phyloP scores from a whole-genome alignment of 2,797 vertebrate genomes.

The Setipinna tenuifilis region DNA sequence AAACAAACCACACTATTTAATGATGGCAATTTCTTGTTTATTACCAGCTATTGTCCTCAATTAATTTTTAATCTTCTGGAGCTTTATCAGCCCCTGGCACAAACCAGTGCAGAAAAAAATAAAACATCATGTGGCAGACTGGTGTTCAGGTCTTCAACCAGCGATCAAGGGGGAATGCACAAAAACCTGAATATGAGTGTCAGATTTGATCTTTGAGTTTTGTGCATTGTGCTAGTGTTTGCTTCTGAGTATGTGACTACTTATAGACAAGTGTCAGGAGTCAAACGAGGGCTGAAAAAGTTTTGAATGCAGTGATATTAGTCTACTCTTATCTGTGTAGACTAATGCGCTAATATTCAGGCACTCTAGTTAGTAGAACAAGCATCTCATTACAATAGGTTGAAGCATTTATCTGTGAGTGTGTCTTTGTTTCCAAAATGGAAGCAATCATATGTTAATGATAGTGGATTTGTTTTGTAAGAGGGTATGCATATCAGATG shows the following conservation, averaged over 20 bases:
- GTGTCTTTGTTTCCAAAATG: conserved; percentile 14
- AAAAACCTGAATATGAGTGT: not conserved
- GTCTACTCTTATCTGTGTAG: not conserved
- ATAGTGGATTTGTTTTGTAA: not conserved
- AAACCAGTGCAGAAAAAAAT: not conserved
- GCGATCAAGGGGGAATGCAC: too few relatives aligned
- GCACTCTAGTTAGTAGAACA: not conserved
- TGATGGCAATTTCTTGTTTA: conserved; percentile 70
- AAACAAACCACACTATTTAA: conserved; percentile 66
- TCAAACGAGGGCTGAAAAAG: not conserved
- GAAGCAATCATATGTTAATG: conserved; percentile 21
- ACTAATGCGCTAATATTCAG: not conserved
- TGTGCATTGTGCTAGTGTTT: not conserved
- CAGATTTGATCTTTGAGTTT: not conserved
- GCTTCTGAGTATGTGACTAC: not conserved
- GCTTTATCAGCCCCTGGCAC: conserved; percentile 53
- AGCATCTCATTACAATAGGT: not conserved
- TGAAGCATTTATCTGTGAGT: not conserved
- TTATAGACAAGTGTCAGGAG: not conserved
- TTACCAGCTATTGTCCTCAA: conserved; percentile 68
- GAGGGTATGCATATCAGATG: conserved; percentile 9
- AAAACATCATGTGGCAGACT: not conserved
- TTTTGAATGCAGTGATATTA: not conserved
- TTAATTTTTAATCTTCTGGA: conserved; percentile 70
- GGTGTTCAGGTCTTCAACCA: not conserved